Percentiles rank a stretch among this genome's conserved stretches.
phyloP scores from a whole-genome alignment of 2,797 vertebrate genomes.

The Myiotriccus ornatus region DNA sequence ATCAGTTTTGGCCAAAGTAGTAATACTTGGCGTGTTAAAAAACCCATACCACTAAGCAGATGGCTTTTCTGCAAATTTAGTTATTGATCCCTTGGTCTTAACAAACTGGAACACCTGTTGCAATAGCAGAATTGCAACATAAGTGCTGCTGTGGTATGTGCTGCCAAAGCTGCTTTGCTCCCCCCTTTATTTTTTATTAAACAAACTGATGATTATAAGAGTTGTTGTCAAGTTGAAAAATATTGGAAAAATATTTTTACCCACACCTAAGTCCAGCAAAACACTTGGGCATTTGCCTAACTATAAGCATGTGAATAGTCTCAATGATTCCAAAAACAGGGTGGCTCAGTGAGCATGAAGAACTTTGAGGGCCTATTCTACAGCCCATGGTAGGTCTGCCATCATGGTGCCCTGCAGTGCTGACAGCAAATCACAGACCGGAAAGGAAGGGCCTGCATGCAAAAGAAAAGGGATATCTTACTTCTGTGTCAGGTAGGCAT shows the following conservation, averaged over 20 bases:
- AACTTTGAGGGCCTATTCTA: background rate
- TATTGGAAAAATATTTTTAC: background rate
- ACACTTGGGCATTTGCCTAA: background rate
- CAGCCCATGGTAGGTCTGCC: rapidly evolving
- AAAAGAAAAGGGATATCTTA: background rate
- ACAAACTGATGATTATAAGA: background rate
- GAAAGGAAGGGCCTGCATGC: background rate
- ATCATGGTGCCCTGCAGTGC: background rate
- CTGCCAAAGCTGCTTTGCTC: background rate
- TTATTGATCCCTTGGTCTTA: background rate
- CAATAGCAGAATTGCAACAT: conserved; percentile 6
- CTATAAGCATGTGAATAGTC: background rate
- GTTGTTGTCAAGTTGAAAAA: background rate
- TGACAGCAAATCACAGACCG: background rate
- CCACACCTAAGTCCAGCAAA: background rate
- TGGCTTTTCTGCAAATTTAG: background rate
- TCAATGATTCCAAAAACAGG: background rate
- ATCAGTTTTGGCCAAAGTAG: background rate
- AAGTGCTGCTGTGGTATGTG: background rate
- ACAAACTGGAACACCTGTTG: conserved; percentile 17
- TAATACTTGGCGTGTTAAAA: background rate
- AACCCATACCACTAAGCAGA: background rate
- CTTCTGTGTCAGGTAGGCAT: background rate
- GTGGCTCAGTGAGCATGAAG: background rate
- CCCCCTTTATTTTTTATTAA: background rate